phyloP scores from a whole-genome alignment of 2,113 vertebrate genomes.

The Phylloscopus trochilus region DNA sequence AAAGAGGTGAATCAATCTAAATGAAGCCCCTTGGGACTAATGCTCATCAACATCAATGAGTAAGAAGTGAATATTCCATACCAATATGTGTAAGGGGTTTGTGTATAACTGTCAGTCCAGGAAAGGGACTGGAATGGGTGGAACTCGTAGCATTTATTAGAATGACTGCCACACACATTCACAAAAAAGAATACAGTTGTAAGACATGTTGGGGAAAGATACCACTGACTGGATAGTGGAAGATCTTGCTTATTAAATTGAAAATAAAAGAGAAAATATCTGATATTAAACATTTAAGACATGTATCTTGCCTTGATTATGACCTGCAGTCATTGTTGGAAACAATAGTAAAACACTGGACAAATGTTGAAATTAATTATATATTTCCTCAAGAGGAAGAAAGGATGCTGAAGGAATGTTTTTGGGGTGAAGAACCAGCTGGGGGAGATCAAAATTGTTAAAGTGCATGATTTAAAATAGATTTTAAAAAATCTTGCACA shows the following conservation, averaged over 20 bases:
- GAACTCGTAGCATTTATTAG: background rate
- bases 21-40: background rate
- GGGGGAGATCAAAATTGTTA: background rate
- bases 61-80: background rate
- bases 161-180: background rate
- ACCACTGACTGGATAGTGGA: background rate
- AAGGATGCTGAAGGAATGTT: background rate
- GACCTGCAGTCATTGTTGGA: background rate
- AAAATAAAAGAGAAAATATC: background rate
- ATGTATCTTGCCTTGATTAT: background rate
- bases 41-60: background rate
- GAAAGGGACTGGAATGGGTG: background rate
- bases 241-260: background rate
- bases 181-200: background rate
- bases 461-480: background rate
- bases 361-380: background rate
- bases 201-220: background rate
- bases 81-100: background rate
- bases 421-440: background rate
- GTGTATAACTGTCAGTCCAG: background rate
- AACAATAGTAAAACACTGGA: background rate
- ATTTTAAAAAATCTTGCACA: background rate
- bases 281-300: background rate
- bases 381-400: background rate
- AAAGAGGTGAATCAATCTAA: background rate